These are phyloP conservation scores for Zeugodacus cucurbitae DNA, from an alignment of 1,140 invertebrate genomes.

Conservation along the genomic window DNA sequence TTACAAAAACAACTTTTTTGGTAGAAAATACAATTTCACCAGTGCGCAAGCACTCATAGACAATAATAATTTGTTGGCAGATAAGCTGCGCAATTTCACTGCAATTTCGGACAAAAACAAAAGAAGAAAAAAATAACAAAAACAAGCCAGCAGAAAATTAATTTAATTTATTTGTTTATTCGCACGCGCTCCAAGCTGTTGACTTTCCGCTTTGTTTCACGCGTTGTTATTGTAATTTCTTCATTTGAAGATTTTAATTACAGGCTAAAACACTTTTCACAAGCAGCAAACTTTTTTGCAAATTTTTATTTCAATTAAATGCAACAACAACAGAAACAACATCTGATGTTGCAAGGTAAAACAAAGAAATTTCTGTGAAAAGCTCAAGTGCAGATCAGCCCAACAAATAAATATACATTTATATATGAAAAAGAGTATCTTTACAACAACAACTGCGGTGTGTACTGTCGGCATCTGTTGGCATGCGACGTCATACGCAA, in stretches of 20 bases:
- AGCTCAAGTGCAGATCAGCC: background rate
- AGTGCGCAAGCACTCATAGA: background rate
- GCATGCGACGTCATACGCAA: background rate
- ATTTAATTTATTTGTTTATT: background rate
- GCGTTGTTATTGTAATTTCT: too few relatives aligned
- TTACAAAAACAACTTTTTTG: background rate
- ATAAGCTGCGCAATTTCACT: background rate
- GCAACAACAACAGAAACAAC: background rate
- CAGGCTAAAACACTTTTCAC: background rate
- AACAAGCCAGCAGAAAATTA: background rate
- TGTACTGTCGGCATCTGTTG: background rate
- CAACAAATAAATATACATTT: background rate
- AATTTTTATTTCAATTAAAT: too few relatives aligned
- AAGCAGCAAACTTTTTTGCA: background rate
- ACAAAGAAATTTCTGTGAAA: background rate
- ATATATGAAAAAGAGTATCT: background rate
- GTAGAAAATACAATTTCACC: background rate
- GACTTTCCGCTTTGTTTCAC: background rate
- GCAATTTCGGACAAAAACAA: background rate
- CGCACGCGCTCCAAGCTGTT: background rate
- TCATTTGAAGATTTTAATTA: conserved; percentile 9
- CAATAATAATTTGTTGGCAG: background rate
- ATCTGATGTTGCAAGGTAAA: background rate
- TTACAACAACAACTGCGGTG: background rate
- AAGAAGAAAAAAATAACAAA: background rate